phyloP scores from a whole-genome alignment of 1,140 invertebrate genomes.

The Euwallacea fornicatus region DNA sequence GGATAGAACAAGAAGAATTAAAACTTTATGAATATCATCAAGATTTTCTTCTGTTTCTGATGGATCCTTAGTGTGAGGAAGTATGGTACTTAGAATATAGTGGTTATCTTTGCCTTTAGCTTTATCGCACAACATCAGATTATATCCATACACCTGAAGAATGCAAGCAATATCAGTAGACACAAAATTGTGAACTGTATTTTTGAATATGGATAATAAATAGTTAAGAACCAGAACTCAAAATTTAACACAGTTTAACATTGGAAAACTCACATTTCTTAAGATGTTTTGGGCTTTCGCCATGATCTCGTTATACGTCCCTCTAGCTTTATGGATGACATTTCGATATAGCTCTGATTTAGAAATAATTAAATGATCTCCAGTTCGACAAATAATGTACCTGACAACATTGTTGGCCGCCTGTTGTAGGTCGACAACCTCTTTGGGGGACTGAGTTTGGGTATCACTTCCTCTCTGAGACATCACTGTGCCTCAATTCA shows the following conservation, averaged over 20 bases:
- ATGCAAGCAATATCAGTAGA: not conserved
- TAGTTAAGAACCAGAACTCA: not conserved
- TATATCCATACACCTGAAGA: constrained; percentile 46
- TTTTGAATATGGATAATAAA: constrained; percentile 12
- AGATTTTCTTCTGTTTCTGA: constrained; percentile 27
- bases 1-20: constrained; percentile 43
- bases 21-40: constrained; percentile 42
- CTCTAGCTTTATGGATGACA: constrained; percentile 36
- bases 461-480: not conserved
- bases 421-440: constrained; percentile 32
- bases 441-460: constrained; percentile 11
- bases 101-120: constrained; percentile 35
- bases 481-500: not conserved
- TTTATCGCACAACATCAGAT: constrained; percentile 41
- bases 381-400: constrained; percentile 42
- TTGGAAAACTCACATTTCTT: constrained; percentile 36
- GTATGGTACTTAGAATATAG: constrained; percentile 42
- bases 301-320: constrained; percentile 40
- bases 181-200: not conserved
- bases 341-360: constrained; percentile 43
- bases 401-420: constrained; percentile 41
- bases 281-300: constrained; percentile 35
- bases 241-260: too few species aligned
- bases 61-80: constrained; percentile 32
- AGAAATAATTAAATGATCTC: constrained; percentile 37